phyloP scores from a whole-genome alignment of 1,140 invertebrate species.

The Ladona fulva region DNA sequence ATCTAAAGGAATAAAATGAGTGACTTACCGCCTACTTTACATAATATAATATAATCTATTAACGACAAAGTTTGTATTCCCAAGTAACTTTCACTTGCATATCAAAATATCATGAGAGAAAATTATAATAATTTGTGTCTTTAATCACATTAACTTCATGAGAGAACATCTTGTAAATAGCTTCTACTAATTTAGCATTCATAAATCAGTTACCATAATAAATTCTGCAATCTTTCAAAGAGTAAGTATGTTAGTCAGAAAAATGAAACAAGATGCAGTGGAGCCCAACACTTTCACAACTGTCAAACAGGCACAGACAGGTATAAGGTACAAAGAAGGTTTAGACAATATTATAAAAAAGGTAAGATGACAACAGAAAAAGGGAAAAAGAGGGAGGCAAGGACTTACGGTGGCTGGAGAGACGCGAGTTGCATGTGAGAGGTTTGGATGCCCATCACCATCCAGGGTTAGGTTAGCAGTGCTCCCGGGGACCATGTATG shows the following conservation, averaged over 20 bases:
- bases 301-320: conserved; percentile 12
- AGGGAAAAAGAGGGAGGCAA: conserved; percentile 34
- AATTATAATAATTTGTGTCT: no score
- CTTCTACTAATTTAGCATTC: no score
- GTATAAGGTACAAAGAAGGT: conserved; percentile 18
- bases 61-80: no score
- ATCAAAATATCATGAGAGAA: no score
- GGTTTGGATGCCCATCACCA: conserved; percentile 48
- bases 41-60: no score
- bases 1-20: no score
- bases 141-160: no score
- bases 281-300: not conserved
- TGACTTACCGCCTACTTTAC: no score
- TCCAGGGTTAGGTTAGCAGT: conserved; percentile 40
- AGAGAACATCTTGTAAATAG: no score
- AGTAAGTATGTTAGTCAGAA: not conserved
- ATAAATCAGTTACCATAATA: no score
- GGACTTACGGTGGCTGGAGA: conserved; percentile 80
- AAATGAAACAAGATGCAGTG: not conserved
- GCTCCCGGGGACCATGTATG: conserved; percentile 53
- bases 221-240: no score
- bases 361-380: conserved; percentile 32
- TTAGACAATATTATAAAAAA: conserved; percentile 22
- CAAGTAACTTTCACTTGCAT: no score
- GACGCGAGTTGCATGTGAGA: conserved; percentile 74